A percentile compares a stretch with the other conserved stretches of the same genome.
phyloP scores from a whole-genome alignment of 1,140 invertebrate genomes.

The Elymnias hypermnestra region DNA sequence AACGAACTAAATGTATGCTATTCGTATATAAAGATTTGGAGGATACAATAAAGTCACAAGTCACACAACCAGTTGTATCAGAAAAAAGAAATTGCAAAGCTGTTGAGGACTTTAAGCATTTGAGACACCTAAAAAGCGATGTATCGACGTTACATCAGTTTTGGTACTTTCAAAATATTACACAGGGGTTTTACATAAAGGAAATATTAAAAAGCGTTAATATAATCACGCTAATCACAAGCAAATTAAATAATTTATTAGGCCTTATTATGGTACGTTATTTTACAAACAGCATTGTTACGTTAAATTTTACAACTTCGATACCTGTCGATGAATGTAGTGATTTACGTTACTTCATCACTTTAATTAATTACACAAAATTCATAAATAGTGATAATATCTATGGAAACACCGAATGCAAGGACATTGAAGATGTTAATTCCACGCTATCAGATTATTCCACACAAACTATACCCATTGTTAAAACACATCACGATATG shows the following conservation, averaged over 20 bases:
- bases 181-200: neutral
- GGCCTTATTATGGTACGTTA: neutral
- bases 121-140: neutral
- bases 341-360: neutral
- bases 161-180: conserved; percentile 4
- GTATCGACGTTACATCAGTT: neutral
- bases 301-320: neutral
- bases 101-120: neutral
- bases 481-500: neutral
- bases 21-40: no score
- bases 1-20: no score
- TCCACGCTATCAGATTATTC: neutral
- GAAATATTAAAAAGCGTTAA: neutral
- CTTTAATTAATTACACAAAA: neutral
- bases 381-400: neutral
- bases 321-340: neutral
- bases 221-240: neutral
- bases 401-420: no score
- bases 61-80: no score
- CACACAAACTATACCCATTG: neutral
- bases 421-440: neutral
- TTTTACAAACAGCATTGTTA: neutral
- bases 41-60: no score
- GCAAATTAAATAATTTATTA: neutral
- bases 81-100: no score